Base-by-base conservation (phyloP, 53 echinoderm and acorn worm genomes). In the Crossaster papposus region DNA sequence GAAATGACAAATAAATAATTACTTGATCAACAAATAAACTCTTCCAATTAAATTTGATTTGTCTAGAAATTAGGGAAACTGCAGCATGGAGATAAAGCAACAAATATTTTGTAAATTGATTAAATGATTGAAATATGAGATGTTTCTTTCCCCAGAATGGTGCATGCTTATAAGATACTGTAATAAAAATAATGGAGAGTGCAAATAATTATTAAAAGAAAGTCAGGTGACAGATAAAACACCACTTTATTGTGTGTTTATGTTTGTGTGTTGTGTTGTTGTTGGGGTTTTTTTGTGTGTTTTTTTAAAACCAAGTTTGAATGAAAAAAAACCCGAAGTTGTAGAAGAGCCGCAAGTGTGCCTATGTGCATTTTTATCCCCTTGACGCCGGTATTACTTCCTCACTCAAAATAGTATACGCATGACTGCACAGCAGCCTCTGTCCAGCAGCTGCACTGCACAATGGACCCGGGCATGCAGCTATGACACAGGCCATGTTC, bases 111-210 rank as follows among this genome's bases (percentile, higher is more conserved):
- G 23, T n/a, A 24, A 74, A 35, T 31, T 33, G 2, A 74, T 14
- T 36, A 1, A 35, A 36, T 50, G 51, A 76, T 76, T 76, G 29
- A 83, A 26, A 51, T 70, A 20, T 11, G 68, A 83, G 68, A 50
- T 83, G 81, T 83, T 83, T 70, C 54, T 51, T 50, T 31, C 24
- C 51, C 74, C 74, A 34, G 65, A 55, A 77, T 62, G 87, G 87
- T 87, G 87, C 87, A 87, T 87, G 87, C 87, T 86, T 76, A 55
- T 73, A 63, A 30, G 63, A 64, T 81, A 64, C 22, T 82, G 65
- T 87, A 87, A 74, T 75, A 74, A 23, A 72, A 87, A 23, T 44
- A 54, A 44, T 52, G 64, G 71, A 70, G 71, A 84, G 84, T 84
- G 84, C 53, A 84, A 73, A 68, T 72, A 72, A 84, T 52, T 30